phyloP scores from a whole-genome alignment of 2,113 vertebrate species.

The Azemiops feae region DNA sequence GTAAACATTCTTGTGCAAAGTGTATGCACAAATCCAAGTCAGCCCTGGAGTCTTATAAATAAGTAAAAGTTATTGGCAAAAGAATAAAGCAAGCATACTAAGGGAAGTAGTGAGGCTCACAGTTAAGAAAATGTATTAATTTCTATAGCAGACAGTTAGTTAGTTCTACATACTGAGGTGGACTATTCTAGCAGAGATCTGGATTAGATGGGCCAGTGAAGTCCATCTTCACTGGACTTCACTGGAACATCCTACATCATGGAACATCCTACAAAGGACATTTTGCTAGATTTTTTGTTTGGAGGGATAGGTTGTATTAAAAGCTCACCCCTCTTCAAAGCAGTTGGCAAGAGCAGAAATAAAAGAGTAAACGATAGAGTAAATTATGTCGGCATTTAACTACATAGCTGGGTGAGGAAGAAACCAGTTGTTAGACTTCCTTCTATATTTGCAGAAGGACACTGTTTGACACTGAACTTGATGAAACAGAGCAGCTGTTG shows the following conservation, averaged over 20 bases:
- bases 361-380: not conserved
- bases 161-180: not conserved
- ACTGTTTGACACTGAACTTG: not conserved
- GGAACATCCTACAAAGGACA: not conserved
- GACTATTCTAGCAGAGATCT: not conserved
- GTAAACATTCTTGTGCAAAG: not conserved
- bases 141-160: not conserved
- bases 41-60: not conserved
- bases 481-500: not conserved
- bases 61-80: not conserved
- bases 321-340: not conserved
- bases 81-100: not conserved
- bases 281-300: not conserved
- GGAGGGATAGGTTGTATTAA: not conserved
- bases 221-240: too few relatives aligned
- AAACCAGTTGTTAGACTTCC: not conserved
- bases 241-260: too few relatives aligned
- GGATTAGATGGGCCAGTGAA: not conserved
- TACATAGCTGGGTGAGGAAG: not conserved
- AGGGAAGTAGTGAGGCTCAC: not conserved
- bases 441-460: not conserved
- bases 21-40: not conserved
- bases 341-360: not conserved
- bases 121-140: not conserved
- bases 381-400: not conserved